Evolutionary conservation across 2,888 invertebrate species (phyloP).

Genomic region (Taphrorychus bicolor): DNA sequence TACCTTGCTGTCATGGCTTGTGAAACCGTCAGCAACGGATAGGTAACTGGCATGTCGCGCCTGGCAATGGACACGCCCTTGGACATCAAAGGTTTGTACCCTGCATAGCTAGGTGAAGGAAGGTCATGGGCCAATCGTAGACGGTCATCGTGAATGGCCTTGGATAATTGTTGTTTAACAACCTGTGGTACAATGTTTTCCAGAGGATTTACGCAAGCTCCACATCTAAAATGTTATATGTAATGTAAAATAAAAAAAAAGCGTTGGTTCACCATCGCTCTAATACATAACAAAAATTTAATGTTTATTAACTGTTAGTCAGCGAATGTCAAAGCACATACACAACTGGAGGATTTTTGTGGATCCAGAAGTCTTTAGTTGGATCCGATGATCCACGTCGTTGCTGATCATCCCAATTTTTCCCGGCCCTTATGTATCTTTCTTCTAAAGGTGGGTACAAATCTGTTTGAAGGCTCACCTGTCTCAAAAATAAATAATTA

Average conservation of each 20-base stretch:
- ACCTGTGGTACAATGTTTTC: constrained; percentile 50
- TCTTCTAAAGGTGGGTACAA: constrained; percentile 48
- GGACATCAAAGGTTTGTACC: constrained; percentile 52
- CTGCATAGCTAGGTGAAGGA: constrained; percentile 53
- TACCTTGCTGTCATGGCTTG: constrained; percentile 53
- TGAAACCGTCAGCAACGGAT: constrained; percentile 53
- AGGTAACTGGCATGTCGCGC: constrained; percentile 49
- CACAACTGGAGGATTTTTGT: constrained; percentile 50
- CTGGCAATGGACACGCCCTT: constrained; percentile 50
- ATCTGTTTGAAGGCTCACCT: constrained; percentile 46
- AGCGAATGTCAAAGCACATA: no score
- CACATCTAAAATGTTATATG: constrained; percentile 45
- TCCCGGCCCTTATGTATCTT: constrained; percentile 46
- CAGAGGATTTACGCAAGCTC: constrained; percentile 52
- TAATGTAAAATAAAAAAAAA: no score
- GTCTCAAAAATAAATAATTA: no score
- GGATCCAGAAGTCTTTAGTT: constrained; percentile 53
- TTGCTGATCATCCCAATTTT: constrained; percentile 56
- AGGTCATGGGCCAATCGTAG: constrained; percentile 56
- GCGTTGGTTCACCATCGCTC: no score
- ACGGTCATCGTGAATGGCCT: constrained; percentile 52
- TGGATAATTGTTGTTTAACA: constrained; percentile 50
- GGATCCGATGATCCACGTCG: constrained; percentile 52
- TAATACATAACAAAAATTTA: no score
- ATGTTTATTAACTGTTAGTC: no score